Evolutionary conservation across 23 tunicate species (phyloP).

Genomic region (Trididemnum nubilum): DNA sequence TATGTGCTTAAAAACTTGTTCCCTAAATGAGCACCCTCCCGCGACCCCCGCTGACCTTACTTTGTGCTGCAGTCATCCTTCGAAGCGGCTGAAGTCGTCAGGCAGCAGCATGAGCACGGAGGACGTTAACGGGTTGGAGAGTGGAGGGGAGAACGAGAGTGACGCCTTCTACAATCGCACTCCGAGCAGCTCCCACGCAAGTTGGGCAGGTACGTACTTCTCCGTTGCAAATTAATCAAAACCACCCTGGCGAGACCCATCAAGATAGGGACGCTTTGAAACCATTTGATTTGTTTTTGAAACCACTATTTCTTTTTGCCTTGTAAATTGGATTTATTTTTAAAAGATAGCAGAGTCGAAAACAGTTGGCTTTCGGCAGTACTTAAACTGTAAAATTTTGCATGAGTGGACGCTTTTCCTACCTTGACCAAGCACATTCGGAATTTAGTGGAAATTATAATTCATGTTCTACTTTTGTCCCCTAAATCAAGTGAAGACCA

Average conservation of each 20-base stretch:
- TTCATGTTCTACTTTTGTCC: no score
- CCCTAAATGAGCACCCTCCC: no score
- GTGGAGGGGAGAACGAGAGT: constrained; percentile 81
- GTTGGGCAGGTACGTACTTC: constrained; percentile 95
- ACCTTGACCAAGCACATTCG: no score
- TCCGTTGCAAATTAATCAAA: no score
- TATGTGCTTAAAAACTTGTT: no score
- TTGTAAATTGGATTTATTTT: not conserved
- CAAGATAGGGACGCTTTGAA: not conserved
- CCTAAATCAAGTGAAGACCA: no score
- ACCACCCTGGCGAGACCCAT: not conserved
- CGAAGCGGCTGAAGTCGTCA: constrained; percentile 86
- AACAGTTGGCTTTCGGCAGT: no score
- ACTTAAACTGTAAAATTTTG: no score
- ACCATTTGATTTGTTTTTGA: not conserved
- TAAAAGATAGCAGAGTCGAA: no score
- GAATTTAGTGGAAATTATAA: no score
- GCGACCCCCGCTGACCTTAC: no score
- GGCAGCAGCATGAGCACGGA: constrained; percentile 91
- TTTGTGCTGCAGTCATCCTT: constrained; percentile 55
- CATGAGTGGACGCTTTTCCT: no score
- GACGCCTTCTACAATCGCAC: constrained; percentile 74
- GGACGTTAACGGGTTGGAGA: constrained; percentile 86
- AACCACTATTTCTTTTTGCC: not conserved
- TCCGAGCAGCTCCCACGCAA: constrained; percentile 60